Evolutionary conservation across 2,888 invertebrate genomes (phyloP).

Genomic region (Macrophya annulata): DNA sequence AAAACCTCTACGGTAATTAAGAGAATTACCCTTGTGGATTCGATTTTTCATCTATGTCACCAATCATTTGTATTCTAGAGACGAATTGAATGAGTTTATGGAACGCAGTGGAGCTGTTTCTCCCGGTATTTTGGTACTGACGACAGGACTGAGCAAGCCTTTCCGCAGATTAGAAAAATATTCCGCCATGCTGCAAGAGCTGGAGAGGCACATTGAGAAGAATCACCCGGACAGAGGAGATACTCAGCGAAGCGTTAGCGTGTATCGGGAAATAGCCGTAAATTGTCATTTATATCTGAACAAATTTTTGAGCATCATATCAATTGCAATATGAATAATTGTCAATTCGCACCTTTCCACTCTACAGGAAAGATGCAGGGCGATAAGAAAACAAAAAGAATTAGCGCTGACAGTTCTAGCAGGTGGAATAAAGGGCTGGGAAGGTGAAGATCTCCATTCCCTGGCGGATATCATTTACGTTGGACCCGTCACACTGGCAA

Average conservation of each 20-base stretch:
- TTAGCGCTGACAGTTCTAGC: slow-evolving; percentile 97
- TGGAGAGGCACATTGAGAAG: slow-evolving; percentile 97
- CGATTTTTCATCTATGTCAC: not conserved
- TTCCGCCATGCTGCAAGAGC: slow-evolving; percentile 95
- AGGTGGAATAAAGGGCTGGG: slow-evolving; percentile 97
- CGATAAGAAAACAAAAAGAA: slow-evolving; percentile 95
- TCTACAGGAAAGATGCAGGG: slow-evolving; percentile 90
- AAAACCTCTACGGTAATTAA: too few relatives aligned
- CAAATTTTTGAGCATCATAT: not conserved
- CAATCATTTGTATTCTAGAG: slow-evolving; percentile 80
- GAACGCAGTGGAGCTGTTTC: slow-evolving; percentile 92
- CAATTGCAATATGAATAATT: not conserved
- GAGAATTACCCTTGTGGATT: too few relatives aligned
- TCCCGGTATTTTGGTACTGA: slow-evolving; percentile 93
- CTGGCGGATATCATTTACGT: slow-evolving; percentile 95
- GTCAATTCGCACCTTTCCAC: too few relatives aligned
- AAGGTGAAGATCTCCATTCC: slow-evolving; percentile 89
- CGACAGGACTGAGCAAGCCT: slow-evolving; percentile 96
- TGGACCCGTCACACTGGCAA: slow-evolving; percentile 90
- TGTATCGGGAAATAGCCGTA: slow-evolving; percentile 97
- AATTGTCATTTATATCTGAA: slow-evolving; percentile 73
- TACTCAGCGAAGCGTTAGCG: slow-evolving; percentile 95
- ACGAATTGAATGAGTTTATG: slow-evolving; percentile 92
- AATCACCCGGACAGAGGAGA: slow-evolving; percentile 98
- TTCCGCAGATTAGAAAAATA: slow-evolving; percentile 98